These are phyloP conservation scores for Isotomurus palustris DNA, from an alignment of 2,888 invertebrate genomes.

Conservation along the genomic window DNA sequence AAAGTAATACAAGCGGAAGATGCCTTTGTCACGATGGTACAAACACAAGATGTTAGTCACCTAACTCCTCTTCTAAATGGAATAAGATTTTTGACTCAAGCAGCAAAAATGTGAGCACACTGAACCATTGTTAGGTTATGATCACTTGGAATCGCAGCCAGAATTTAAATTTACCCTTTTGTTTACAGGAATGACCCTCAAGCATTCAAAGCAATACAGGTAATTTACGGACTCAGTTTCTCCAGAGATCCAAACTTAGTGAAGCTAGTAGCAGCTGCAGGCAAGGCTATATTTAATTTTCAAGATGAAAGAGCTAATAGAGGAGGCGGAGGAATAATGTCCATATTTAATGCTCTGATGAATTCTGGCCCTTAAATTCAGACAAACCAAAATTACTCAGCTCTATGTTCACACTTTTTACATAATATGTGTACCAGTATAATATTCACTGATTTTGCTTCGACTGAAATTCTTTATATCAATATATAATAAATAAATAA, in stretches of 20 bases:
- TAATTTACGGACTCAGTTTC: conserved; percentile 37
- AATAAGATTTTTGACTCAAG: conserved; percentile 32
- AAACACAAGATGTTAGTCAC: conserved; percentile 24
- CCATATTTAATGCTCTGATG: conserved; percentile 38
- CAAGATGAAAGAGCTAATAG: conserved; percentile 23
- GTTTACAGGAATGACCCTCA: conserved; percentile 26
- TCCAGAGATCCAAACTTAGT: conserved; percentile 33
- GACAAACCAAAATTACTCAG: too few relatives aligned
- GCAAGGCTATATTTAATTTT: conserved; percentile 34
- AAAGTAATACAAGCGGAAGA: conserved; percentile 31
- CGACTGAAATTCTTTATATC: too few relatives aligned
- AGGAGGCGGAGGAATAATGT: conserved; percentile 30
- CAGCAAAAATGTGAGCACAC: conserved; percentile 34
- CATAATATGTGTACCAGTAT: too few relatives aligned
- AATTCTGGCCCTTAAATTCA: conserved; percentile 24
- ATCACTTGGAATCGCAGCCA: neutral
- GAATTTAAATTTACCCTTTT: neutral
- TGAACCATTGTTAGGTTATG: neutral
- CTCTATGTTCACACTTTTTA: too few relatives aligned
- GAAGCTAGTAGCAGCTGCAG: conserved; percentile 28
- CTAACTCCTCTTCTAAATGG: conserved; percentile 37
- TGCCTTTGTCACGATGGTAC: conserved; percentile 29
- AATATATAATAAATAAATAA: too few relatives aligned
- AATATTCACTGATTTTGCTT: too few relatives aligned
- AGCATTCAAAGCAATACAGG: conserved; percentile 26